A percentile compares a stretch with the other conserved stretches of the same genome.
Evolutionary conservation across 1,140 invertebrate species (phyloP).

Genomic region (Macrosteles quadrilineatus): DNA sequence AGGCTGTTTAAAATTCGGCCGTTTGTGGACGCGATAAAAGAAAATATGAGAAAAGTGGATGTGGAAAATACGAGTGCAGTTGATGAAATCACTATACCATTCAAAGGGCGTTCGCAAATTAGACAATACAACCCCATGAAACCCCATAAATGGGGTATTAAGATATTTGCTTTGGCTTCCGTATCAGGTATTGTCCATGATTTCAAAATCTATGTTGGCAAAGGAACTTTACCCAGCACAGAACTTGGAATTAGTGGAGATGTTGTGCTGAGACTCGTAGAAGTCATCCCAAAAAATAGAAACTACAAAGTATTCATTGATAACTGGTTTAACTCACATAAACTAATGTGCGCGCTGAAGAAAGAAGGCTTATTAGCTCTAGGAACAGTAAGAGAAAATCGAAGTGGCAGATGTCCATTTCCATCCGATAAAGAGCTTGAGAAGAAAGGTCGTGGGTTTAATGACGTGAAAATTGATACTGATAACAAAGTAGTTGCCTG

Average conservation of each 20-base stretch:
- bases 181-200: conserved; percentile 33
- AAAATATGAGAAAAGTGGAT: background rate
- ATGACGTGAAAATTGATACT: conserved; percentile 32
- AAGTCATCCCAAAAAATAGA: conserved; percentile 16
- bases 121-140: conserved; percentile 46
- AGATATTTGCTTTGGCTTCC: conserved; percentile 34
- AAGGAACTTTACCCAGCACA: conserved; percentile 27
- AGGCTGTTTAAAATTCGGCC: too few relatives aligned
- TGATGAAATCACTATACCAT: conserved; percentile 41
- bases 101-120: conserved; percentile 35
- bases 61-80: background rate
- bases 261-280: conserved; percentile 29
- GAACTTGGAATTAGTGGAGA: conserved; percentile 30
- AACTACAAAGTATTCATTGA: conserved; percentile 39
- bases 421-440: conserved; percentile 32
- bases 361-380: conserved; percentile 29
- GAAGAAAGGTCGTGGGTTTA: conserved; percentile 30
- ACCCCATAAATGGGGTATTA: conserved; percentile 46
- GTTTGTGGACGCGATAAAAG: too few relatives aligned
- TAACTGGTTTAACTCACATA: conserved; percentile 37
- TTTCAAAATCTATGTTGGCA: conserved; percentile 34
- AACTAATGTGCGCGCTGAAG: conserved; percentile 28
- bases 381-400: conserved; percentile 34
- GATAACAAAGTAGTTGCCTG: conserved; percentile 27
- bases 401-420: conserved; percentile 32